Evolutionary conservation across 1,140 invertebrate genomes (phyloP), one percentile per base, ranked within the genome.

Genomic region (Pemphigus obesinymphae): DNA sequence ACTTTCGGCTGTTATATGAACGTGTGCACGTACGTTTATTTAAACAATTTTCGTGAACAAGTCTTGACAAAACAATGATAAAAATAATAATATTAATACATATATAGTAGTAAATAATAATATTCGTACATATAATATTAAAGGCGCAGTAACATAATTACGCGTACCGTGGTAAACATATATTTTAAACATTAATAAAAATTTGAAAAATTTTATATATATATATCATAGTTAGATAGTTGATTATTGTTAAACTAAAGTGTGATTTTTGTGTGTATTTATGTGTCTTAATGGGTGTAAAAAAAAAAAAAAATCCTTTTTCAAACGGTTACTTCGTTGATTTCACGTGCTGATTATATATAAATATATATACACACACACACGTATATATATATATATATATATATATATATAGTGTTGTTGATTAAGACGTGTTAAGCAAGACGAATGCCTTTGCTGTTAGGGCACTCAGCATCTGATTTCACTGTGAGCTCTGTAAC

Each of bases 401-500:
- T 40, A 10, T 70, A 68, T 68, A 68, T 70, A 45, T 45, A 29
- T 70, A 70, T 43, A 70, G 40, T 45, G 45, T 20, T 50, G 43
- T 73, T 31, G 70, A 73, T 50, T 48, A 31, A 37, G n/a, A 29
- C n/a, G 50, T n/a, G 48, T 78, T 78, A 78, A 78, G 73, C 73
- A 40, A 78, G 73, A 58, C 73, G 73, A 50, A 78, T 78, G 73
- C 73, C 73, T 58, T 78, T 78, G 50, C 73, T 78, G 50, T 78
- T 78, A 0, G 73, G 73, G 17, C 73, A 78, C 26, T 78, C 73
- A 11, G 31, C 0, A 0, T 78, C 34, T 15, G 7, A 26, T 40
- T 78, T 78, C 73, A 78, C 34, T 0, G 50, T 40, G 20, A 78
- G 73, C 40, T 78, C 73, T 78, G 73, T 1, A 78, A 78, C 15